Conservation (phyloP, 2,113 vertebrate genomes). For the Acanthisitta chloris region DNA sequence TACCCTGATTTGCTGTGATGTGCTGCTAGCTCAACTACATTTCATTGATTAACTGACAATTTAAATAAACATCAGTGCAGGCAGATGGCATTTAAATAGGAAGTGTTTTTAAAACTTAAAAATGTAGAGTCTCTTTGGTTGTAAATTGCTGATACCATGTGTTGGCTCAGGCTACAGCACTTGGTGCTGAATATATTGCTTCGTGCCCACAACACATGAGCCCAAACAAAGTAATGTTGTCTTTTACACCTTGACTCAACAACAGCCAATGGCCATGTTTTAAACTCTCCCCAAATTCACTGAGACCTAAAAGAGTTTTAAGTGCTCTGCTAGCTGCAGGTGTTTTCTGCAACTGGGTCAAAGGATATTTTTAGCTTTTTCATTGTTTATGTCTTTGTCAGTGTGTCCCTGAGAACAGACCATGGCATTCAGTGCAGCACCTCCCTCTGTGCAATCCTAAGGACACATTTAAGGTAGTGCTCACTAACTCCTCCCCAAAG, state of each 20-base stretch:
- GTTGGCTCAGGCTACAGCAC: not conserved
- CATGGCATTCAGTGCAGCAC: not conserved
- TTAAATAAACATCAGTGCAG: not conserved
- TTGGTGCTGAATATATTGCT: not conserved
- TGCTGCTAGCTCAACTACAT: not conserved
- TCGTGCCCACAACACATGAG: not conserved
- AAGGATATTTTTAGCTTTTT: constrained; percentile 31
- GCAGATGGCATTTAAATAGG: not conserved
- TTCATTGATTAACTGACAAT: not conserved
- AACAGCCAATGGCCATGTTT: not conserved
- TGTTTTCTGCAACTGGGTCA: constrained; percentile 13
- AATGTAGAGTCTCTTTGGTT: not conserved
- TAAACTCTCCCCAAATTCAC: not conserved
- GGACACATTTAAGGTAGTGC: constrained; percentile 57
- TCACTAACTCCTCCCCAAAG: constrained; percentile 51
- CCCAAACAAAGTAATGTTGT: not conserved
- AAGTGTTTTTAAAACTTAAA: not conserved
- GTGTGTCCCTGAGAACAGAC: not conserved
- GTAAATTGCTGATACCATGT: not conserved
- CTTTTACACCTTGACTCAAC: not conserved
- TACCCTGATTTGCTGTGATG: not conserved
- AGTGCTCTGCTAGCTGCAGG: constrained; percentile 25
- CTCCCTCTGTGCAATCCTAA: constrained; percentile 27
- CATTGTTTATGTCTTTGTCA: constrained; percentile 14
- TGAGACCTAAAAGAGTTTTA: not conserved